Conservation (phyloP, 2,888 invertebrate genomes). For the Allygus modestus region DNA sequence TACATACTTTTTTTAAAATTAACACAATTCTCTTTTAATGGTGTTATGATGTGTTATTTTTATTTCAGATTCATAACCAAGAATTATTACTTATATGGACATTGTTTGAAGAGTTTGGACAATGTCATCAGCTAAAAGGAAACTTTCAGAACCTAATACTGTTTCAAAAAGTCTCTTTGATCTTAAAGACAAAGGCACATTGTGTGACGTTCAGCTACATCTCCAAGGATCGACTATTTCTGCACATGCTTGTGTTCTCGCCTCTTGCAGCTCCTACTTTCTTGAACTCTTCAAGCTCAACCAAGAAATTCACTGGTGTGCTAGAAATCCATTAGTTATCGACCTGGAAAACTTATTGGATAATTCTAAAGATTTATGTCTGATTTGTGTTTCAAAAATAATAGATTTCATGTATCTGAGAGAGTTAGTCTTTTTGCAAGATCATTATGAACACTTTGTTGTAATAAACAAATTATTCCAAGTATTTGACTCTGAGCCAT, state of each 20-base stretch:
- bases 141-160: background rate
- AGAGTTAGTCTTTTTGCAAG: constrained; percentile 34
- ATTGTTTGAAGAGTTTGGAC: background rate
- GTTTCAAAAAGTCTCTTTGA: constrained; percentile 32
- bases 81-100: too few species aligned
- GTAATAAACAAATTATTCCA: constrained; percentile 8
- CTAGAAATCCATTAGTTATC: constrained; percentile 12
- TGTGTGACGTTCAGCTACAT: constrained; percentile 42
- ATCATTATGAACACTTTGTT: constrained; percentile 33
- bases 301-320: constrained; percentile 36
- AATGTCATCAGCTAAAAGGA: background rate
- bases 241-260: constrained; percentile 37
- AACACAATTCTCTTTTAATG: too few species aligned
- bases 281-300: background rate
- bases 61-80: too few species aligned
- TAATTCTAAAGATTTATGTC: background rate
- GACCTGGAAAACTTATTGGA: background rate
- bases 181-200: background rate
- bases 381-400: constrained; percentile 45
- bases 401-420: constrained; percentile 43
- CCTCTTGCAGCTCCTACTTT: constrained; percentile 40
- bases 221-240: background rate
- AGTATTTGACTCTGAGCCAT: constrained; percentile 1
- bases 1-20: too few species aligned
- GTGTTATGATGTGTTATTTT: too few species aligned